Base-by-base conservation (phyloP, 2,797 vertebrate genomes). In the Lagodon rhomboides region DNA sequence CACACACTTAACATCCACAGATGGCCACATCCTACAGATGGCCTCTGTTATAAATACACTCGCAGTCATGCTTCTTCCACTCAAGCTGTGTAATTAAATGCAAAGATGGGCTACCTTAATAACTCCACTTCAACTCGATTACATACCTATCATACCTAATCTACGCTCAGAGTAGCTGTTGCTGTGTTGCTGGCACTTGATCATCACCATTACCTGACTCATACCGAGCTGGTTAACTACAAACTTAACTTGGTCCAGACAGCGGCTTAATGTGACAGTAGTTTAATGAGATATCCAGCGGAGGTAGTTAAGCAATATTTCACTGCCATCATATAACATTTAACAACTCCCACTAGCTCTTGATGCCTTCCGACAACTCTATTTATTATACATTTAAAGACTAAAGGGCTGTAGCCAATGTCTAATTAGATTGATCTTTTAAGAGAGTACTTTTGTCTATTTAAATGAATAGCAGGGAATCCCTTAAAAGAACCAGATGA, bases 11-110 rank as follows among this genome's bases (percentile, higher is more conserved):
- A 43, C 41, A 43, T 61, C 78, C 65, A 76, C 84, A 88, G 70
- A 90, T 89, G 81, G 85, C 68, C 41, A 63, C 67, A 68, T 73
- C 80, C 77, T 79, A 70, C 85, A 88, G 87, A 93, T 87, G 83
- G 84, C 66, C 68, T 11, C 60, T 59, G 87, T 79, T 92, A 85
- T 77, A 85, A 91, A 90, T 87, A 81, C 60, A 80, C 82, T 71
- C 46, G 11, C 78, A 75, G 65, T 75, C 74, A 49, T 55, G 69
- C 82, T 70, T 76, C 82, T 70, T 76, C 78, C 65, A 83, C 63
- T 69, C 67, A 23, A 38, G 70, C 76, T 56, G 43, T 62, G 68
- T 72, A 62, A 84, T 79, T 79, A 84, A 73, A 82, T 56, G 73
- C 22, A 67, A 58, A 53, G 68, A 74, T 15, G 30, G 55, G 54